A percentile compares a stretch with the other conserved stretches of the same genome.
Evolutionary conservation across 2,888 invertebrate genomes (phyloP).

Genomic region (Phorcus lineatus): DNA sequence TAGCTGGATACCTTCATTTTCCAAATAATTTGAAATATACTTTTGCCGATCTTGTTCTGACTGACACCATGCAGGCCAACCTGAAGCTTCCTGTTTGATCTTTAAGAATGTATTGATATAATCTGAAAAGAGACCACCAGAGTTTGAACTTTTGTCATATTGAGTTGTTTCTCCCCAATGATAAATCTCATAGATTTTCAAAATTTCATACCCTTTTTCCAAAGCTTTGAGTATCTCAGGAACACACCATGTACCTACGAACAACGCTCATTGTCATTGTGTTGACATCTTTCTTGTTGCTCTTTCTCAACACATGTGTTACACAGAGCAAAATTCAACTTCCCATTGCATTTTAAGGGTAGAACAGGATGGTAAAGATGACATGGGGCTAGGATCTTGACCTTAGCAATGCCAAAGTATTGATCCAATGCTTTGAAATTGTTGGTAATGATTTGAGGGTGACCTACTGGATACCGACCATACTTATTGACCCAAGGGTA

Average conservation of each 20-base stretch:
- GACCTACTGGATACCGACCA: conserved; percentile 52
- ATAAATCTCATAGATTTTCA: conserved; percentile 69
- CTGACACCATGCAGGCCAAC: conserved; percentile 50
- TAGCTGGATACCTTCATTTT: conserved; percentile 41
- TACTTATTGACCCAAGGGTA: conserved; percentile 61
- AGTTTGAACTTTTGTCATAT: conserved; percentile 38
- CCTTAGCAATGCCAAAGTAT: conserved; percentile 59
- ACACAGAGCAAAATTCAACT: conserved; percentile 72
- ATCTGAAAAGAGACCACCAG: conserved; percentile 59
- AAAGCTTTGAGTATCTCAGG: conserved; percentile 70
- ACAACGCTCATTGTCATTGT: conserved; percentile 56
- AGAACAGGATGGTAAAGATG: conserved; percentile 66
- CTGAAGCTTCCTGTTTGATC: conserved; percentile 58
- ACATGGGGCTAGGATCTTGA: conserved; percentile 56
- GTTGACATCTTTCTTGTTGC: conserved; percentile 58
- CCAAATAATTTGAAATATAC: conserved; percentile 47
- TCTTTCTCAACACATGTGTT: conserved; percentile 50
- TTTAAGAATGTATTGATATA: conserved; percentile 61
- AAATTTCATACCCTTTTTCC: conserved; percentile 63
- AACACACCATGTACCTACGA: conserved; percentile 69
- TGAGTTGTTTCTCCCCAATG: conserved; percentile 56
- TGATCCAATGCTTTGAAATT: conserved; percentile 44
- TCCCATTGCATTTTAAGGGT: conserved; percentile 56
- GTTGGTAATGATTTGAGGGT: conserved; percentile 48
- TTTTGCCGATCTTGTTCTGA: conserved; percentile 42